Percentiles rank a stretch among this genome's conserved stretches.
Evolutionary conservation across 2,888 invertebrate species (phyloP).

Genomic region (Phorcus lineatus): DNA sequence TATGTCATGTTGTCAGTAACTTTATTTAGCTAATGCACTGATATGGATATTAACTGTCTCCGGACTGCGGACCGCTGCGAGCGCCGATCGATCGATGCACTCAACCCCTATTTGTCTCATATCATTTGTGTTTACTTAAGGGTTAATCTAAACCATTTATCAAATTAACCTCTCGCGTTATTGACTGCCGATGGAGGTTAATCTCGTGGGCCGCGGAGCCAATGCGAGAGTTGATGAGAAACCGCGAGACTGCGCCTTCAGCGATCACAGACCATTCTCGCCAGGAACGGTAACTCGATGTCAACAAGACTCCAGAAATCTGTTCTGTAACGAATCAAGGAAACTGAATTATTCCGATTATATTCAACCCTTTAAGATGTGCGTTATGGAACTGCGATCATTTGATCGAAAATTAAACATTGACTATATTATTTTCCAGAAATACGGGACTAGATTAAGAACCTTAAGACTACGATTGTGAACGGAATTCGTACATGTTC

Average conservation of each 20-base stretch:
- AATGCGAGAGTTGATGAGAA: background rate
- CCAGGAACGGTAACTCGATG: no score
- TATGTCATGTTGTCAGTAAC: background rate
- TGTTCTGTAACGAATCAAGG: no score
- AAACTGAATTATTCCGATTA: no score
- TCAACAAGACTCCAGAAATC: no score
- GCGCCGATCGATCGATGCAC: slow-evolving; percentile 3
- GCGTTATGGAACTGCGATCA: no score
- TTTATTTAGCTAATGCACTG: slow-evolving; percentile 2
- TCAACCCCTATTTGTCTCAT: slow-evolving; percentile 4
- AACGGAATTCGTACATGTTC: no score
- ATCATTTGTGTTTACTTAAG: slow-evolving; percentile 22
- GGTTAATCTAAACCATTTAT: slow-evolving; percentile 24
- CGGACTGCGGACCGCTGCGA: background rate
- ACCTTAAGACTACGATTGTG: no score
- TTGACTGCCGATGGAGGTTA: slow-evolving; percentile 16
- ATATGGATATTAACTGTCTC: slow-evolving; percentile 18
- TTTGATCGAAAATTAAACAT: no score
- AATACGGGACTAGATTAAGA: background rate
- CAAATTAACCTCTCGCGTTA: slow-evolving; percentile 17
- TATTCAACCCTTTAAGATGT: no score
- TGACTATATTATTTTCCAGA: background rate
- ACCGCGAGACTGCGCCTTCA: background rate
- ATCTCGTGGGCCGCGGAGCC: background rate
- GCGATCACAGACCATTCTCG: no score